Percentiles rank a stretch among this genome's conserved stretches.
These are phyloP conservation scores for Ptychodera flava DNA, from an alignment of 35 echinoderm and acorn worm genomes.

Conservation along the genomic window DNA sequence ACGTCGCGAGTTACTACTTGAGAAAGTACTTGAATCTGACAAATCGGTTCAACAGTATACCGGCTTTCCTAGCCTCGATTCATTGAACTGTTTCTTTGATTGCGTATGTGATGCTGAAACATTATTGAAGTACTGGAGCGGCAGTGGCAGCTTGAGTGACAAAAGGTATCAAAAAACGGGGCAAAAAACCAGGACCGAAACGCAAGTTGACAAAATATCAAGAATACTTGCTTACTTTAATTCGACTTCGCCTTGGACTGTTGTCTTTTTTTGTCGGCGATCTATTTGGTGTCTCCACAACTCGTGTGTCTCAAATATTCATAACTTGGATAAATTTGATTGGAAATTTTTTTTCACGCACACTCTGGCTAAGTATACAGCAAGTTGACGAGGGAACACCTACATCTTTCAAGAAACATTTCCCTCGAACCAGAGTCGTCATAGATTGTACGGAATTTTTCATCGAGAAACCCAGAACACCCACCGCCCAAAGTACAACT, in stretches of 20 bases:
- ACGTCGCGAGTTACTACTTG: too few relatives aligned
- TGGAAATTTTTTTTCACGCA: not conserved
- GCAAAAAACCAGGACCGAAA: too few relatives aligned
- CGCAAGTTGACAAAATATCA: too few relatives aligned
- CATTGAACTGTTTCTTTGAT: not conserved
- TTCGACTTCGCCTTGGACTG: too few relatives aligned
- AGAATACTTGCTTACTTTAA: too few relatives aligned
- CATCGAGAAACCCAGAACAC: conserved; percentile 18
- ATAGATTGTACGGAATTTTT: conserved; percentile 48
- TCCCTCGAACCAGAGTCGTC: conserved; percentile 25
- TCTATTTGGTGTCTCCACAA: not conserved
- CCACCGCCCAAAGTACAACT: conserved; percentile 37
- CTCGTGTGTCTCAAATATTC: not conserved
- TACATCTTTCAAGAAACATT: conserved; percentile 13
- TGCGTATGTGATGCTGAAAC: not conserved
- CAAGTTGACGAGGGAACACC: not conserved
- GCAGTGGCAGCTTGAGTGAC: not conserved
- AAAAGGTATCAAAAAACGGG: not conserved
- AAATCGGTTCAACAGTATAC: not conserved
- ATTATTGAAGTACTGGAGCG: not conserved
- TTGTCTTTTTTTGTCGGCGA: not conserved
- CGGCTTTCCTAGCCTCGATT: not conserved
- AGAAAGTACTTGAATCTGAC: too few relatives aligned
- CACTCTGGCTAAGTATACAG: not conserved
- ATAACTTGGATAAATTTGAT: conserved; percentile 21